Conservation (phyloP, 1,140 invertebrate genomes). For the Propsilocerus akamusi region DNA sequence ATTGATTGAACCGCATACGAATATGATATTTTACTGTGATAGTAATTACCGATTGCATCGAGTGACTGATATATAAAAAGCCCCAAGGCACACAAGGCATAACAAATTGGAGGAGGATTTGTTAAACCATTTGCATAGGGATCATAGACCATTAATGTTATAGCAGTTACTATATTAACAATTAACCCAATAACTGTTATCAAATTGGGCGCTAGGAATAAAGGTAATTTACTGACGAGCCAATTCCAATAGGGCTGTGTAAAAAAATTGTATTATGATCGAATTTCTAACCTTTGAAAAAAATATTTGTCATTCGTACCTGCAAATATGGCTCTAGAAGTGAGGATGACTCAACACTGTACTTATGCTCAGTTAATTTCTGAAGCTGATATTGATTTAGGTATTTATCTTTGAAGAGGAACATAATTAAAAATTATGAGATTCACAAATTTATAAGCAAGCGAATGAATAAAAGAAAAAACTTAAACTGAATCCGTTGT, state of each 20-base stretch:
- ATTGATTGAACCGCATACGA: no score
- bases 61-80: constrained; percentile 96
- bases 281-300: background rate
- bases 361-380: constrained; percentile 66
- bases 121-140: constrained; percentile 33
- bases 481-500: no score
- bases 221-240: constrained; percentile 75
- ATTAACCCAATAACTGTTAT: constrained; percentile 87
- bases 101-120: constrained; percentile 70
- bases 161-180: constrained; percentile 83
- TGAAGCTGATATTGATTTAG: constrained; percentile 42
- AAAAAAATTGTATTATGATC: background rate
- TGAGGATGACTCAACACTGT: constrained; percentile 71
- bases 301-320: constrained; percentile 8
- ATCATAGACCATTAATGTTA: constrained; percentile 74
- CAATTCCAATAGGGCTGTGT: constrained; percentile 89
- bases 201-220: constrained; percentile 94
- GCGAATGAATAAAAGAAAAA: no score
- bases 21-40: no score
- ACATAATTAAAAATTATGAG: constrained; percentile 18
- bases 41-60: constrained; percentile 81
- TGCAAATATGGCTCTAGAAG: constrained; percentile 78
- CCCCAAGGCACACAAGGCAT: constrained; percentile 77
- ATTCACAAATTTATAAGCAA: background rate
- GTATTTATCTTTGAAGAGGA: constrained; percentile 30